phyloP scores from a whole-genome alignment of 2,797 vertebrate species.

The Hydrocynus forskahlii region DNA sequence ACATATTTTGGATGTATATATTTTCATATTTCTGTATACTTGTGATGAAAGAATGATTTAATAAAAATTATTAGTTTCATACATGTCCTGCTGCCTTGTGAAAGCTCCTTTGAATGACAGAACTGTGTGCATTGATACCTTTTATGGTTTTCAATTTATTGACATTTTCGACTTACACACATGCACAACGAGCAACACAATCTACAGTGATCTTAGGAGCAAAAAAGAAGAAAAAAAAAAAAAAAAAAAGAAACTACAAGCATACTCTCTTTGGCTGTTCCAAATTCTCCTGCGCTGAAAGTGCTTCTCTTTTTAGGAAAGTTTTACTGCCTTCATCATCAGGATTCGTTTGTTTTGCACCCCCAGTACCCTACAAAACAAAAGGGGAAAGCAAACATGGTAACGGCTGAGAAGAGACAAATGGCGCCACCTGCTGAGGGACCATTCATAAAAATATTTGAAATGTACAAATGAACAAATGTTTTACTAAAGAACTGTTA shows the following conservation, averaged over 20 bases:
- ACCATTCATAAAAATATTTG: background rate
- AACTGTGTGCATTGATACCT: background rate
- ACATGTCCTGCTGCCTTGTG: constrained; percentile 33
- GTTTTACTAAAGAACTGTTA: background rate
- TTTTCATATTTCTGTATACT: constrained; percentile 77
- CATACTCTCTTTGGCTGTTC: constrained; percentile 42
- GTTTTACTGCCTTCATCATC: constrained; percentile 36
- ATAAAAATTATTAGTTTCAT: constrained; percentile 78
- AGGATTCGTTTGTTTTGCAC: constrained; percentile 4
- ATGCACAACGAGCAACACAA: background rate
- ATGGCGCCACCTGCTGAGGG: constrained; percentile 59
- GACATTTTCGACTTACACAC: background rate
- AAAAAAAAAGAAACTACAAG: background rate
- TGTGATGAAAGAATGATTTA: constrained; percentile 74
- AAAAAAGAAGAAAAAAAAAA: background rate
- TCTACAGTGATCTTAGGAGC: too few species aligned
- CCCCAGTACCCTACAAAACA: constrained; percentile 29
- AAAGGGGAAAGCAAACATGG: background rate
- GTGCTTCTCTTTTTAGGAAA: constrained; percentile 45
- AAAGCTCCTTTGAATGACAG: background rate
- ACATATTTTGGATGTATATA: constrained; percentile 83
- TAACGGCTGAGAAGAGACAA: constrained; percentile 27
- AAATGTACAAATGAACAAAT: background rate
- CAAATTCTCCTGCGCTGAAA: constrained; percentile 47
- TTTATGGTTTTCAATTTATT: background rate